Base-by-base conservation (phyloP, 1,140 invertebrate genomes). In the Capitella teleta region DNA sequence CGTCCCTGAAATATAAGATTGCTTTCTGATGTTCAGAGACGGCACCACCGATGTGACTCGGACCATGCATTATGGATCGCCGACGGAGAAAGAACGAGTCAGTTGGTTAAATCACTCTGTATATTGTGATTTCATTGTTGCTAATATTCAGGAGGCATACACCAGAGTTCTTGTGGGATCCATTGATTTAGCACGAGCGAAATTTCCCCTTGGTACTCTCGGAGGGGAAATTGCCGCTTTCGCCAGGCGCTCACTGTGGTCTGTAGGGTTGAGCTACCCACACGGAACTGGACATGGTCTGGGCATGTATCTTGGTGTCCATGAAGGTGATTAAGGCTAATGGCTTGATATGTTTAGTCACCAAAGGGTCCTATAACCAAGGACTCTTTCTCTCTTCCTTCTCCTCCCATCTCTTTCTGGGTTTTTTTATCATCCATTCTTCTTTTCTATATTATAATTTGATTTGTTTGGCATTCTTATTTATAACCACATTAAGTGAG, bases 261-360 rank as follows among this genome's bases (percentile, higher is more conserved):
- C 87, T 54, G 80, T 84, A 12, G 95, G 95, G 0, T 70, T 96
- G 38, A 86, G 96, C 73, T 98, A 97, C 73, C 78, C 78, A 0
- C 95, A 99, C 71, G 93, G 94, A 18, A 98, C 94, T 19, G 90
- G 94, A 0, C 95, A 98, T 69, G 94, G 94, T 5, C 85, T 98
- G 57, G 94, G 94, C 1, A 79, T 84, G 47, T 97, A 85, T 73
- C 76, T 98, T 25, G 94, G 94, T 74, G 94, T 98, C 4, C 95
- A 98, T 68, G 94, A 98, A 74, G 85, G 83, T 52, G 41, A 60
- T 3, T 12, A 2, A 24, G 21, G 16, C 26, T 18, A 16, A 2
- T 28, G n/a, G n/a, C n/a, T n/a, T n/a, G n/a, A n/a, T n/a, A n/a
- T n/a, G n/a, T n/a, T n/a, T n/a, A n/a, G n/a, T n/a, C n/a, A n/a